These are phyloP conservation scores for Dorcus hopei DNA, from an alignment of 2,888 invertebrate species.

Conservation along the genomic window DNA sequence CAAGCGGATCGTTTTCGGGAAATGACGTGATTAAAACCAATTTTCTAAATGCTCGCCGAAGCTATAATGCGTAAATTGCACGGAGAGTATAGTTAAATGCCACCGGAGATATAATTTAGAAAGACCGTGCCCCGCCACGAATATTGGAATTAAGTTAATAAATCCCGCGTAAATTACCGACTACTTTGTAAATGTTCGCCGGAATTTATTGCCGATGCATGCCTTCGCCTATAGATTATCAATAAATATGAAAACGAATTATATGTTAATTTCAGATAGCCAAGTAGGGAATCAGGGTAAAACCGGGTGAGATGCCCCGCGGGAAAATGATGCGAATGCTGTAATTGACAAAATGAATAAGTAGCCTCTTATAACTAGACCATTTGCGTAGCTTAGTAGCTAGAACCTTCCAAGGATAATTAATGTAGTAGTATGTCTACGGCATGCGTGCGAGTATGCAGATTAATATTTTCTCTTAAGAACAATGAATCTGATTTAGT, in stretches of 20 bases:
- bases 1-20: neutral
- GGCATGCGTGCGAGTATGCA: neutral
- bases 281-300: slow-evolving; percentile 11
- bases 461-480: no score
- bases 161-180: slow-evolving; percentile 17
- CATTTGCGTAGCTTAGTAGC: slow-evolving; percentile 10
- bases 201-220: neutral
- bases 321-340: neutral
- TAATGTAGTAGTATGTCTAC: neutral
- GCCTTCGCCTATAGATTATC: slow-evolving; percentile 4
- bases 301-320: slow-evolving; percentile 4
- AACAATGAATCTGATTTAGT: no score
- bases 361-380: slow-evolving; percentile 5
- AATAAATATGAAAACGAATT: slow-evolving; percentile 17
- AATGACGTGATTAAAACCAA: neutral
- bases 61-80: slow-evolving; percentile 18
- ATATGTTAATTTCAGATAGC: slow-evolving; percentile 15
- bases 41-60: neutral
- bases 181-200: neutral
- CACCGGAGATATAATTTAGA: slow-evolving; percentile 15
- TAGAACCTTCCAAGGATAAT: slow-evolving; percentile 1
- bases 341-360: slow-evolving; percentile 9
- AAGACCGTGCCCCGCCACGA: slow-evolving; percentile 11
- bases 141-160: slow-evolving; percentile 18
- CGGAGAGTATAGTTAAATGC: slow-evolving; percentile 2